Percentiles rank a stretch among this genome's conserved stretches.
Conservation (phyloP, 2,888 invertebrate species). For the Catocala fraxini region DNA sequence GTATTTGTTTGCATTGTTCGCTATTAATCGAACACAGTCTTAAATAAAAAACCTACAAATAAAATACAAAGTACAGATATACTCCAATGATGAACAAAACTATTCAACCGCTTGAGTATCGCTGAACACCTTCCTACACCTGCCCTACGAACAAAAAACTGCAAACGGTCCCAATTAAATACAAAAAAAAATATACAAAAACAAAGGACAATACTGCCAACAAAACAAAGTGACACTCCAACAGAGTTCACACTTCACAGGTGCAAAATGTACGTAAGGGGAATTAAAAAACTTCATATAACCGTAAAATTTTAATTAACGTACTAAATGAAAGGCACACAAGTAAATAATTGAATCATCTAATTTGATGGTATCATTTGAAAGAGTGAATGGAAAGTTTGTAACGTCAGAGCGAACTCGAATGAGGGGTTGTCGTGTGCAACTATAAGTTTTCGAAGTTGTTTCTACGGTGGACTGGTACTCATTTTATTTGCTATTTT, state of each 20-base stretch:
- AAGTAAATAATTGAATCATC: constrained; percentile 78
- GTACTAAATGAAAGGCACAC: constrained; percentile 74
- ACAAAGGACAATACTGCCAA: constrained; percentile 50
- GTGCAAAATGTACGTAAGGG: constrained; percentile 76
- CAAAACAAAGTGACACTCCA: constrained; percentile 68
- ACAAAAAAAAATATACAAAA: constrained; percentile 64
- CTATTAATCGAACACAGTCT: too few species aligned
- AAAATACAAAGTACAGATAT: neutral
- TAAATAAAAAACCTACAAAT: neutral
- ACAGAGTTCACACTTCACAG: constrained; percentile 81
- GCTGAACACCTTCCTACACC: constrained; percentile 20
- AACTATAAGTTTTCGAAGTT: constrained; percentile 46
- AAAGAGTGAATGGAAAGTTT: constrained; percentile 72
- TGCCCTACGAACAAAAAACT: constrained; percentile 37
- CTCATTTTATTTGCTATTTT: neutral
- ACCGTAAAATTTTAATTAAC: constrained; percentile 85
- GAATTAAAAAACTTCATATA: constrained; percentile 61
- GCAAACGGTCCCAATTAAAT: constrained; percentile 45
- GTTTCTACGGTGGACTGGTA: neutral
- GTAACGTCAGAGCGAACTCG: constrained; percentile 67
- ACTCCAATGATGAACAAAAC: constrained; percentile 2
- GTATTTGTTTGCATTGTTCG: too few species aligned
- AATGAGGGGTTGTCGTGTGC: constrained; percentile 58
- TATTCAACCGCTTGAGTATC: constrained; percentile 27
- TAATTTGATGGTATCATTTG: constrained; percentile 79